Conservation (phyloP, 2,888 invertebrate genomes). For the Caenorhabditis becei region DNA sequence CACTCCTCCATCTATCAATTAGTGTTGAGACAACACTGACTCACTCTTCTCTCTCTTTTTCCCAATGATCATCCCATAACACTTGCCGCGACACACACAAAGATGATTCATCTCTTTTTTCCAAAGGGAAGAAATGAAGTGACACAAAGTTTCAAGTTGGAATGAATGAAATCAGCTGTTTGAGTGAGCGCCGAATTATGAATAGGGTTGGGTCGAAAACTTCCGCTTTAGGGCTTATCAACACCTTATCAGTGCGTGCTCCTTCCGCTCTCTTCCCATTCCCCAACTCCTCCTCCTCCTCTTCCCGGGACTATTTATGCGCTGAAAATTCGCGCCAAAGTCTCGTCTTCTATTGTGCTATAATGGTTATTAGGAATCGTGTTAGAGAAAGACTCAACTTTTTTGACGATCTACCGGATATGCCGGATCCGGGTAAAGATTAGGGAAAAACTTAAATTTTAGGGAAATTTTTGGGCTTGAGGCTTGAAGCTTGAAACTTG, state of each 20-base stretch:
- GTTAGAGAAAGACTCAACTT: conserved; percentile 23
- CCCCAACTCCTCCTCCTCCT: not conserved
- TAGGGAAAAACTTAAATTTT: no score
- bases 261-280: not conserved
- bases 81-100: not conserved
- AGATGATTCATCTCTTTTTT: conserved; percentile 11
- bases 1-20: not conserved
- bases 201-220: not conserved
- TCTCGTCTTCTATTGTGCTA: not conserved
- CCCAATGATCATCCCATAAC: not conserved
- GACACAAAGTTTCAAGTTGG: not conserved
- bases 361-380: not conserved
- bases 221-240: conserved; percentile 2
- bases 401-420: conserved; percentile 17
- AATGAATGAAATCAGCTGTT: not conserved
- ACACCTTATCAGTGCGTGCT: not conserved
- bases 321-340: no score
- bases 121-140: not conserved
- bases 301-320: not conserved
- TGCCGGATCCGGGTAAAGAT: conserved; percentile 14
- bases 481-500: no score
- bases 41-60: no score
- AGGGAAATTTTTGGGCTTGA: no score
- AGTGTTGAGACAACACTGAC: not conserved
- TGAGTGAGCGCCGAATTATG: conserved; percentile 7